Evolutionary conservation across 53 echinoderm and acorn worm genomes (phyloP).

Genomic region (Echinometra lucunter): DNA sequence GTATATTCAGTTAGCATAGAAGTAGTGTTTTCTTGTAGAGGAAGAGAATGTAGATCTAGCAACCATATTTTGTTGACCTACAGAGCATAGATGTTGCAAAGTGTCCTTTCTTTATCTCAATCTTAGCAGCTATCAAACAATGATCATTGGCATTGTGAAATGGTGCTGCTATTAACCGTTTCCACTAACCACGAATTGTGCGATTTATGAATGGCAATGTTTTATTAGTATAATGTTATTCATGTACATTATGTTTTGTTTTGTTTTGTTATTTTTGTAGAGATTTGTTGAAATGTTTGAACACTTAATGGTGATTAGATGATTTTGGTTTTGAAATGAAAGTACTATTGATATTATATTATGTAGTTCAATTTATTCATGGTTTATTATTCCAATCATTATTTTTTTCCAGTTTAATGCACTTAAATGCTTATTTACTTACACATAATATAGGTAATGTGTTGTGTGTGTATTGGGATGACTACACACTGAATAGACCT

Average conservation of each 20-base stretch:
- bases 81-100: not conserved
- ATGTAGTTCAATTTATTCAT: not conserved
- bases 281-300: not conserved
- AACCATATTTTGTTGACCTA: not conserved
- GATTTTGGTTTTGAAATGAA: not conserved
- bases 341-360: slow-evolving; percentile 24
- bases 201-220: not conserved
- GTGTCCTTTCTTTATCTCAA: not conserved
- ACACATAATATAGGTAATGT: not conserved
- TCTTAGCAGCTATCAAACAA: not conserved
- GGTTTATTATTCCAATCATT: not conserved
- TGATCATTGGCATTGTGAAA: not conserved
- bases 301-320: not conserved
- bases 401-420: not conserved
- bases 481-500: not conserved
- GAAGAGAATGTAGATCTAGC: not conserved
- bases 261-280: not conserved
- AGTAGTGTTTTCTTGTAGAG: not conserved
- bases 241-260: not conserved
- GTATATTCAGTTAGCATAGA: not conserved
- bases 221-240: not conserved
- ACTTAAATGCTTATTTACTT: not conserved
- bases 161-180: not conserved
- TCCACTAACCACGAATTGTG: not conserved
- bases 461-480: not conserved